Evolutionary conservation across 92 coral and sea anemone species (phyloP).

Genomic region (Hydrozoanthus gracilis): DNA sequence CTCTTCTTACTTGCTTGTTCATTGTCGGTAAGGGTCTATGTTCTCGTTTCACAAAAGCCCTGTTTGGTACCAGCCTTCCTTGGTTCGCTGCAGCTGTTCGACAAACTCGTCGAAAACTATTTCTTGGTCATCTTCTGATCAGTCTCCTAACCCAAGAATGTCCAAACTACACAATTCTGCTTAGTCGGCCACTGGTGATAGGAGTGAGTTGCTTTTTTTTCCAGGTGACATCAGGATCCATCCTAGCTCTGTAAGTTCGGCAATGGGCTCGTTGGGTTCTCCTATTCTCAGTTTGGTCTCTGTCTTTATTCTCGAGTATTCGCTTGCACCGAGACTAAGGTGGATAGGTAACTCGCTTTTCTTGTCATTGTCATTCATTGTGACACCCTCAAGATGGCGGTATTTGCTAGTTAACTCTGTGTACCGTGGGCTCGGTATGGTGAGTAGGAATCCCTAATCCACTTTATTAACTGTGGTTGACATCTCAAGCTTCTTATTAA

Average conservation of each 20-base stretch:
- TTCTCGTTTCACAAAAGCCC: slow-evolving; percentile 63
- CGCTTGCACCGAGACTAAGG: slow-evolving; percentile 29
- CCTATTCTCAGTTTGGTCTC: background rate
- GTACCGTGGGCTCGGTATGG: slow-evolving; percentile 12
- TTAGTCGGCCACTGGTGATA: slow-evolving; percentile 41
- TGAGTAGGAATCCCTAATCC: slow-evolving; percentile 16
- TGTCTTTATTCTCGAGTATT: slow-evolving; percentile 24
- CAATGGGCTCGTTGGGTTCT: background rate
- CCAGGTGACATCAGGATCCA: background rate
- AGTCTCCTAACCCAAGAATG: slow-evolving; percentile 61
- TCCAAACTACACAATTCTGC: slow-evolving; percentile 63
- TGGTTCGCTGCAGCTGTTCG: slow-evolving; percentile 55
- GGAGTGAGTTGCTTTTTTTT: background rate
- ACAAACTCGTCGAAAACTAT: slow-evolving; percentile 61
- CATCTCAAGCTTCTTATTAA: background rate
- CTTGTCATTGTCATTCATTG: slow-evolving; percentile 31
- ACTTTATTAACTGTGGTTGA: slow-evolving; percentile 17
- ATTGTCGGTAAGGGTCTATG: slow-evolving; percentile 62
- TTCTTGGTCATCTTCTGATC: slow-evolving; percentile 56
- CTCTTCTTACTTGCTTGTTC: slow-evolving; percentile 55
- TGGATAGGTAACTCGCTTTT: slow-evolving; percentile 36
- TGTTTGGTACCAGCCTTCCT: slow-evolving; percentile 70
- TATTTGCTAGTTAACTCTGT: background rate
- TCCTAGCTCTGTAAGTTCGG: background rate
- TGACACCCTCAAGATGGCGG: slow-evolving; percentile 7